Base-by-base conservation (phyloP, 2,113 vertebrate genomes). In the Macroglossus sobrinus region DNA sequence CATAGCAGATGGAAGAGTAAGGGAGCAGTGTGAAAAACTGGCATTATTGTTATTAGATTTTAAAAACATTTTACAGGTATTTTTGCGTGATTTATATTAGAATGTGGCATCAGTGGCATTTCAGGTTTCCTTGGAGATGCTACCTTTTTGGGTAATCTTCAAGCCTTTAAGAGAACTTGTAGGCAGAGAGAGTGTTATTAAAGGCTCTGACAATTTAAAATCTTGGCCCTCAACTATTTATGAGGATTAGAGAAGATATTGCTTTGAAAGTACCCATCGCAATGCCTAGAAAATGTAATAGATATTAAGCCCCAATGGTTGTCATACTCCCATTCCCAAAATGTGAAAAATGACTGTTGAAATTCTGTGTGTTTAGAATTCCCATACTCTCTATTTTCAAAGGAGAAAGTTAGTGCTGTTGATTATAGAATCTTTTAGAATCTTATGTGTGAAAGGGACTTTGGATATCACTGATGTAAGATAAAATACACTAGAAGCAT, bases 381-480 rank as follows among this genome's bases (percentile, higher is more conserved):
- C 45, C 57, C 18, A 63, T 35, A 33, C 43, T 85, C 6, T 24
- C n/a, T 53, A 9, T 69, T 96, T 94, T 96, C 55, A 75, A 6
- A 75, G 24, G 63, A 95, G 24, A 93, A 50, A 50, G 50, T 50
- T 86, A 69, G 18, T 55, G 28, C 19, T 91, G 35, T 69, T 91
- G 84, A 89, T 93, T 79, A 87, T 43, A 94, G n/a, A 80, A 82
- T 75, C 50, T 92, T 80, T 92, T 16, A 6, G 50, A 92, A 94
- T 90, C n/a, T 79, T 69, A 71, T 64, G 61, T 87, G 87, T 96
- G 63, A 95, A 92, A 92, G 69, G 47, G 8, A 50, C 63, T 96
- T 92, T 95, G 55, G 26, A 43, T 91, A 79, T 57, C 74, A 86
- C 40, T 82, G n/a, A 75, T 84, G 57, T 33, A 61, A 95, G n/a